A percentile compares a stretch with the other conserved stretches of the same genome.
Conservation (phyloP, 2,888 invertebrate species). For the Mythimna pallens region DNA sequence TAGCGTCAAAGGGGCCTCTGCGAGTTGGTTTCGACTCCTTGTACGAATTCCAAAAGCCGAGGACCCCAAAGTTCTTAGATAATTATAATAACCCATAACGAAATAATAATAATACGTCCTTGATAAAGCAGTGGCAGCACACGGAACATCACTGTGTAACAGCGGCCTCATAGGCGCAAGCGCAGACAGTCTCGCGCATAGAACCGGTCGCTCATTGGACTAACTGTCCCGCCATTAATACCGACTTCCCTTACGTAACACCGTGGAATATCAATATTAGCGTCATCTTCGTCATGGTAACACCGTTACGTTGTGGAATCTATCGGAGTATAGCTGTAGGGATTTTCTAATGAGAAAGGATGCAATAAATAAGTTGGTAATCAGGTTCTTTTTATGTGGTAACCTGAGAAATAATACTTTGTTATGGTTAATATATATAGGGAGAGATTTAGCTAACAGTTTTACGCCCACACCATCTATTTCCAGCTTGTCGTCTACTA, state of each 20-base stretch:
- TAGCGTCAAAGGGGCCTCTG: no score
- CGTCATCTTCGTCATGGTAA: constrained; percentile 36
- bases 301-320: constrained; percentile 49
- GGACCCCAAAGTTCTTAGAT: no score
- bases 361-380: not conserved
- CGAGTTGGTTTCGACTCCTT: no score
- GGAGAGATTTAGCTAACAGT: not conserved
- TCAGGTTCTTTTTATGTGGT: not conserved
- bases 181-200: constrained; percentile 56
- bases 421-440: not conserved
- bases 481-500: no score
- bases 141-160: constrained; percentile 41
- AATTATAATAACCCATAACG: no score
- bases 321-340: not conserved
- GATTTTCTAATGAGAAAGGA: constrained; percentile 23
- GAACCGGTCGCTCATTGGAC: constrained; percentile 66
- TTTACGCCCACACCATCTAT: no score
- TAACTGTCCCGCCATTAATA: constrained; percentile 63
- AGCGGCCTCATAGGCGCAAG: constrained; percentile 34
- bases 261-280: constrained; percentile 59
- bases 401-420: not conserved
- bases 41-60: no score
- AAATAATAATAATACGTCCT: not conserved
- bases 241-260: constrained; percentile 71
- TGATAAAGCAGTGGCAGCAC: not conserved